Evolutionary conservation across 2,113 vertebrate genomes (phyloP), one percentile per base, ranked within the genome.

Genomic region (Melospiza georgiana): DNA sequence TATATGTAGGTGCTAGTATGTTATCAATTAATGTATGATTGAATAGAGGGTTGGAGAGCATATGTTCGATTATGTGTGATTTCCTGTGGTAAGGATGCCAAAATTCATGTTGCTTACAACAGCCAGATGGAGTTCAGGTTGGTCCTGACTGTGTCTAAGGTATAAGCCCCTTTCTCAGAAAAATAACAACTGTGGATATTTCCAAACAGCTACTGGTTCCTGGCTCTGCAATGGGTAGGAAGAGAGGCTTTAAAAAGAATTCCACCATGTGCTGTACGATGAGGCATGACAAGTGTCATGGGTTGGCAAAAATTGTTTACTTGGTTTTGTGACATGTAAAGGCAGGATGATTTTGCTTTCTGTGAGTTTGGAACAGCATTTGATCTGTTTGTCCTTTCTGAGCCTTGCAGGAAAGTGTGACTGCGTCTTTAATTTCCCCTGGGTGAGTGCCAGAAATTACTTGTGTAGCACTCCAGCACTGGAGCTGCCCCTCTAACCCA

Each of bases 221-320:
- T 87, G 39, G 19, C 57, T 80, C 30, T 83, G 39, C 39, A 69
- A 0, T 1, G 3, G 22, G 24, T 44, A 66, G 46, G 51, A 69
- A 10, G 0, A 79, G 75, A 69, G 35, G 63, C 41, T 65, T 79
- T 69, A 51, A n/a, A 76, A 68, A 62, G 11, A 33, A 35, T 55
- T 14, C 31, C 12, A n/a, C 21, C 41, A 10, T 1, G 5, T 76
- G 44, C 33, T 1, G 0, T 54, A 9, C 0, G 0, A 25, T 37
- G 54, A 51, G 28, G 20, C 5, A 17, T 0, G 1, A 16, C 0
- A 7, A 22, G 23, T 79, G 41, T 43, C 18, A 33, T 17, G 15
- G 20, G 22, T 35, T 83, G 78, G 46, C 63, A 63, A 44, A 78
- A 90, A 25, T 48, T n/a, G 24, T 35, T 83, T 80, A 11, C 72